These are phyloP conservation scores for Ginglymostoma cirratum DNA, from an alignment of 2,113 vertebrate genomes.

Conservation along the genomic window DNA sequence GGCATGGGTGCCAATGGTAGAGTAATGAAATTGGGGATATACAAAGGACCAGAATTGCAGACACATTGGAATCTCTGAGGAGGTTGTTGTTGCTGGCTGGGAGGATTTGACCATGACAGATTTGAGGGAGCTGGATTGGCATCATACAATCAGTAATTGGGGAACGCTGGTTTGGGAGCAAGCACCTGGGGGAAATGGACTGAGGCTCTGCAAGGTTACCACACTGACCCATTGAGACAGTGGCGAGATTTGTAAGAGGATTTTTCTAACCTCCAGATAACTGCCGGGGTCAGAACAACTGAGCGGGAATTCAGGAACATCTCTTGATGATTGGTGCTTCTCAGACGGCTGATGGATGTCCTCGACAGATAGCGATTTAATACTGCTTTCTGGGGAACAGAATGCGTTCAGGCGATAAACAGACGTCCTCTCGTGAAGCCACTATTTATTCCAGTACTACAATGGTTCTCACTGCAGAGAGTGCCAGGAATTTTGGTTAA, in stretches of 20 bases:
- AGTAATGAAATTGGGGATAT: not conserved
- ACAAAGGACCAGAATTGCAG: no score
- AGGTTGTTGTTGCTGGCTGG: not conserved
- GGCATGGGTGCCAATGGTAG: not conserved
- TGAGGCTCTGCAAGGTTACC: no score
- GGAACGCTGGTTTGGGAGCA: not conserved
- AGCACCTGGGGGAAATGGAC: not conserved
- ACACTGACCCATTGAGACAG: no score
- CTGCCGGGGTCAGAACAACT: not conserved
- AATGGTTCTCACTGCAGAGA: not conserved
- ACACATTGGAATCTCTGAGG: not conserved
- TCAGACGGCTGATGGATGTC: not conserved
- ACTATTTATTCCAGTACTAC: not conserved
- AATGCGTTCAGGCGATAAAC: not conserved
- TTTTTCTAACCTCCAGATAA: not conserved
- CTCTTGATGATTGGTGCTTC: not conserved
- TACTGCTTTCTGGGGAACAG: not conserved
- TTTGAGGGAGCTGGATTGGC: not conserved
- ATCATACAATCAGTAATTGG: not conserved
- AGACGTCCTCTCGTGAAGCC: not conserved
- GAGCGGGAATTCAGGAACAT: not conserved
- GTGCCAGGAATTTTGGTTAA: conserved; percentile 17
- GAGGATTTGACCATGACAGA: not conserved
- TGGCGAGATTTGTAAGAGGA: not conserved
- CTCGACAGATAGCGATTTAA: not conserved